phyloP scores from a whole-genome alignment of 2,797 vertebrate genomes.

The Naso thynnoides region DNA sequence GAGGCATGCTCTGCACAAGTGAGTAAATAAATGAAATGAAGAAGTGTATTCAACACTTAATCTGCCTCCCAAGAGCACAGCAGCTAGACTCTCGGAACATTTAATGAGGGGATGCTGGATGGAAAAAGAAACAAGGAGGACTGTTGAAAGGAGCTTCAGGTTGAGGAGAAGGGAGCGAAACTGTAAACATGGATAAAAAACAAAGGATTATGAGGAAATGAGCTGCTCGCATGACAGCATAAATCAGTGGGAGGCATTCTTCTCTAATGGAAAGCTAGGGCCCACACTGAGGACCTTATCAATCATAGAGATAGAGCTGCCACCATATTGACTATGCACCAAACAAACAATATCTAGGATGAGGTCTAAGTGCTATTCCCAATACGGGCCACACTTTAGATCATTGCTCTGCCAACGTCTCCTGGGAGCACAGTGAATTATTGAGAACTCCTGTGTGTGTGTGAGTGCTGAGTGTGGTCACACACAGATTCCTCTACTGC shows the following conservation, averaged over 20 bases:
- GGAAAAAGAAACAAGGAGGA: not conserved
- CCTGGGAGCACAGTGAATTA: slow-evolving; percentile 67
- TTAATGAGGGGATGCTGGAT: slow-evolving; percentile 27
- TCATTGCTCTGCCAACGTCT: slow-evolving; percentile 61
- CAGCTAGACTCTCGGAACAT: slow-evolving; percentile 37
- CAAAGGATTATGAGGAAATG: slow-evolving; percentile 74
- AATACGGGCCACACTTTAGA: slow-evolving; percentile 63
- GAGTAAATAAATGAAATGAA: slow-evolving; percentile 60
- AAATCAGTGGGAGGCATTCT: slow-evolving; percentile 72
- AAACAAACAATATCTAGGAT: slow-evolving; percentile 80
- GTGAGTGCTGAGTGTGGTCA: slow-evolving; percentile 22
- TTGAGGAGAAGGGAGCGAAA: slow-evolving; percentile 21
- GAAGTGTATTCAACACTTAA: slow-evolving; percentile 50
- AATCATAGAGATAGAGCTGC: slow-evolving; percentile 80
- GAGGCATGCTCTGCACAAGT: slow-evolving; percentile 46
- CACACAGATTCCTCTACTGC: slow-evolving; percentile 13
- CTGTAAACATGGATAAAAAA: slow-evolving; percentile 58
- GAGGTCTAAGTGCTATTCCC: slow-evolving; percentile 77
- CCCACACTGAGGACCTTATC: slow-evolving; percentile 59
- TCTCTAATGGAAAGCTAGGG: slow-evolving; percentile 69
- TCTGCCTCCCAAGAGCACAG: slow-evolving; percentile 37
- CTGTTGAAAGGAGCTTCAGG: slow-evolving; percentile 19
- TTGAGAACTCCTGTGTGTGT: slow-evolving; percentile 55
- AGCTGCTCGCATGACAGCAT: slow-evolving; percentile 67
- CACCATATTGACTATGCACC: slow-evolving; percentile 76